Conservation (phyloP, 1,140 invertebrate genomes). For the Lepidostoma basale region DNA sequence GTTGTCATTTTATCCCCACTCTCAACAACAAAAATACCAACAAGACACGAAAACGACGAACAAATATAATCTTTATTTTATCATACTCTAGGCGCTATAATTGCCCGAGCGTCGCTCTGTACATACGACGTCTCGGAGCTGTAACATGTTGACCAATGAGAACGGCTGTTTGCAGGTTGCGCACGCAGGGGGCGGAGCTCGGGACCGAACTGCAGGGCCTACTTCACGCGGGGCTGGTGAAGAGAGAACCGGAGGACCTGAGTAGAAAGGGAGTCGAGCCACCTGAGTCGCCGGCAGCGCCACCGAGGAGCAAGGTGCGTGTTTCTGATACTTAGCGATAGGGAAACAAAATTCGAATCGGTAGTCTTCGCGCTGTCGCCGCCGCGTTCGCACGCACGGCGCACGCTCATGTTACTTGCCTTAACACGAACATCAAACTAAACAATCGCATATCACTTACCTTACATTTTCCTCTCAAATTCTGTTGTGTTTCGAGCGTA, state of each 20-base stretch:
- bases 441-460: background rate
- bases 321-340: background rate
- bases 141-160: slow-evolving; percentile 57
- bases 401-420: slow-evolving; percentile 28
- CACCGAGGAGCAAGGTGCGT: slow-evolving; percentile 53
- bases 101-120: too few species aligned
- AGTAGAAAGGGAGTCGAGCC: slow-evolving; percentile 61
- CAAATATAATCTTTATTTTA: too few species aligned
- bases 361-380: slow-evolving; percentile 5
- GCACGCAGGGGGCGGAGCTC: slow-evolving; percentile 62
- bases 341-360: too few species aligned
- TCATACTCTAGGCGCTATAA: too few species aligned
- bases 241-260: slow-evolving; percentile 62
- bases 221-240: slow-evolving; percentile 61
- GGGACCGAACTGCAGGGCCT: slow-evolving; percentile 57
- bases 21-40: too few species aligned
- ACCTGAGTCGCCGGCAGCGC: slow-evolving; percentile 56
- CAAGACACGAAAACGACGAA: too few species aligned
- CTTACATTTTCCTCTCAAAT: background rate
- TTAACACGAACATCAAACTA: background rate
- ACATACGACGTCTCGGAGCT: slow-evolving; percentile 49
- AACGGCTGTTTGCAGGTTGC: slow-evolving; percentile 55
- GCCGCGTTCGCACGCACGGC: slow-evolving; percentile 7
- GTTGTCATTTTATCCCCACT: too few species aligned
- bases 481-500: slow-evolving; percentile 17